These are phyloP conservation scores for Stenoptilia bipunctidactyla DNA, from an alignment of 2,888 invertebrate genomes.

Conservation along the genomic window DNA sequence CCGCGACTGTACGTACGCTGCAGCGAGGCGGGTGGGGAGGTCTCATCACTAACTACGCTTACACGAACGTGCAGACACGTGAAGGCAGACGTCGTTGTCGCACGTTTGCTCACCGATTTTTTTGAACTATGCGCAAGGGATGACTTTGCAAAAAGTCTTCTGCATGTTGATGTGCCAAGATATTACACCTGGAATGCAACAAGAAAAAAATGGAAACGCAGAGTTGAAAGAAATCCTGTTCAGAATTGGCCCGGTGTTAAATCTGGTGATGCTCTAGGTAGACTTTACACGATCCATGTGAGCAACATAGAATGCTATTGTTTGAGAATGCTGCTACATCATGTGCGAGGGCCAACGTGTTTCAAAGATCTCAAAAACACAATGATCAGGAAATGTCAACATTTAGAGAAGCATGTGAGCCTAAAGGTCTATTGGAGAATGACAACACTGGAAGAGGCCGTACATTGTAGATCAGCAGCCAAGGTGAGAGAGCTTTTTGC, in stretches of 20 bases:
- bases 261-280: constrained; percentile 16
- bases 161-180: constrained; percentile 24
- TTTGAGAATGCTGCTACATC: constrained; percentile 17
- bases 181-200: constrained; percentile 20
- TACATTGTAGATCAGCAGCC: constrained; percentile 12
- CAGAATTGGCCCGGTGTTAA: constrained; percentile 16
- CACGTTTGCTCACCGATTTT: constrained; percentile 21
- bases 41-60: too few relatives aligned
- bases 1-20: too few relatives aligned
- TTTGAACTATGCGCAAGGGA: constrained; percentile 21
- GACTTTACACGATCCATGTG: constrained; percentile 20
- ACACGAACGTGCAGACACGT: too few relatives aligned
- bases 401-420: constrained; percentile 24
- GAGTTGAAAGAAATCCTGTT: constrained; percentile 19
- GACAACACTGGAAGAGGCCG: constrained; percentile 25
- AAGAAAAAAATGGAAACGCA: constrained; percentile 17
- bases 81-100: too few relatives aligned
- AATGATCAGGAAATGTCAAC: constrained; percentile 20
- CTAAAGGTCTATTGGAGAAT: constrained; percentile 26
- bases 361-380: constrained; percentile 22
- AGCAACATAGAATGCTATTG: constrained; percentile 18
- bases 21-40: too few relatives aligned
- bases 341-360: constrained; percentile 14
- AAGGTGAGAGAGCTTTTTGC: constrained; percentile 17
- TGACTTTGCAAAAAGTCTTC: constrained; percentile 27